These are phyloP conservation scores for Phymanthus crucifer DNA, from an alignment of 92 coral and sea anemone species.

Conservation along the genomic window DNA sequence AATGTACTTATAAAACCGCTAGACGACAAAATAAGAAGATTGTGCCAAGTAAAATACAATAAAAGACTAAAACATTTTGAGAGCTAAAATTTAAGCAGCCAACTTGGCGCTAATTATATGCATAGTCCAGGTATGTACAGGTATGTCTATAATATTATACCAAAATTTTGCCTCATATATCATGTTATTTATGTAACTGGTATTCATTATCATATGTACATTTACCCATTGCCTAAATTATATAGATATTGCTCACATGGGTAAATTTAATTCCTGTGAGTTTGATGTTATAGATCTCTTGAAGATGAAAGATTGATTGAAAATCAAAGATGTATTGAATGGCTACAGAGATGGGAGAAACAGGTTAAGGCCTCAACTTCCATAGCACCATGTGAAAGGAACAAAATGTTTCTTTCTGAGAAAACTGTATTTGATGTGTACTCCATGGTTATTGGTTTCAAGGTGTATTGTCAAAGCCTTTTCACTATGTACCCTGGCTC, in stretches of 20 bases:
- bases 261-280: constrained; percentile 19
- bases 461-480: constrained; percentile 11
- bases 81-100: no score
- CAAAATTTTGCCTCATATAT: not conserved
- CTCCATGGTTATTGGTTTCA: constrained; percentile 41
- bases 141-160: not conserved
- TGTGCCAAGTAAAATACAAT: no score
- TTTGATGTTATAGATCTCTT: no score
- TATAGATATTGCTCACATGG: no score
- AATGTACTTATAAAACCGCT: no score
- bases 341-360: constrained; percentile 29
- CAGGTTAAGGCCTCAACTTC: not conserved
- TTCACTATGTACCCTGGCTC: constrained; percentile 6
- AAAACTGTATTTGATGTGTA: constrained; percentile 37
- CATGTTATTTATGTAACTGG: no score
- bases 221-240: no score
- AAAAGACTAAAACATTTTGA: no score
- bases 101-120: no score
- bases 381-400: constrained; percentile 18
- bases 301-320: constrained; percentile 43
- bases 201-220: no score
- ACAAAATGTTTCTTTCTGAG: constrained; percentile 26
- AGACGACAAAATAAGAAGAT: no score
- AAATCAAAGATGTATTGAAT: constrained; percentile 12
- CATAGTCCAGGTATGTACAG: not conserved